Percentiles rank a stretch among this genome's conserved stretches.
Conservation (phyloP, 2,888 invertebrate species). For the Maniola hyperantus region DNA sequence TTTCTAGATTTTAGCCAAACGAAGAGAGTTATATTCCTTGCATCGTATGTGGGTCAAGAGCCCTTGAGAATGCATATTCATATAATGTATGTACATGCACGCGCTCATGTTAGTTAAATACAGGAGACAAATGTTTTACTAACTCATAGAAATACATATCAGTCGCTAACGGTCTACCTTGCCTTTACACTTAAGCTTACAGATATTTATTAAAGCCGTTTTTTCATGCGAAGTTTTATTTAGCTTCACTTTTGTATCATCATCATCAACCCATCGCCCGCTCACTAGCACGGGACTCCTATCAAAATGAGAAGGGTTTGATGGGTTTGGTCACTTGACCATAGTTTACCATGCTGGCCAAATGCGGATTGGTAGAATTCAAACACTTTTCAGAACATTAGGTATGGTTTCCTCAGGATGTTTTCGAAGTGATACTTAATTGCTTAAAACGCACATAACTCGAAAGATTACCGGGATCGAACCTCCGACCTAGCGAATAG, state of each 20-base stretch:
- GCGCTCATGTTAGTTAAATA: conserved; percentile 31
- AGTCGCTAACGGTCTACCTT: conserved; percentile 7
- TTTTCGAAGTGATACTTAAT: too few relatives aligned
- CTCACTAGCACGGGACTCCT: too few relatives aligned
- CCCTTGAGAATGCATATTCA: conserved; percentile 37
- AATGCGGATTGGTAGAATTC: too few relatives aligned
- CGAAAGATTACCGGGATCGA: too few relatives aligned
- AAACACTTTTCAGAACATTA: too few relatives aligned
- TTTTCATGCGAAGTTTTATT: background rate
- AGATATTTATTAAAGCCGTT: background rate
- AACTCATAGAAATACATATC: conserved; percentile 21
- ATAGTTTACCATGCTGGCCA: too few relatives aligned
- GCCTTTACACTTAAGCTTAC: background rate
- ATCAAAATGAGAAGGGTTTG: too few relatives aligned
- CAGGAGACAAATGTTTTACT: conserved; percentile 30
- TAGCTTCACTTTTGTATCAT: background rate
- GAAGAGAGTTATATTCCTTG: conserved; percentile 34
- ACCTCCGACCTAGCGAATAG: too few relatives aligned
- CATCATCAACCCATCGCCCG: too few relatives aligned
- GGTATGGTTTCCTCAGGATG: too few relatives aligned
- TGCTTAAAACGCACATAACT: too few relatives aligned
- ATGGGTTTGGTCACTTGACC: too few relatives aligned
- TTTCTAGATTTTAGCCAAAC: conserved; percentile 23
- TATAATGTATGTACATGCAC: conserved; percentile 37
- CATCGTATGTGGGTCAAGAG: conserved; percentile 36